Conservation (phyloP, 2,888 invertebrate species). For the Parnassius smintheus region DNA sequence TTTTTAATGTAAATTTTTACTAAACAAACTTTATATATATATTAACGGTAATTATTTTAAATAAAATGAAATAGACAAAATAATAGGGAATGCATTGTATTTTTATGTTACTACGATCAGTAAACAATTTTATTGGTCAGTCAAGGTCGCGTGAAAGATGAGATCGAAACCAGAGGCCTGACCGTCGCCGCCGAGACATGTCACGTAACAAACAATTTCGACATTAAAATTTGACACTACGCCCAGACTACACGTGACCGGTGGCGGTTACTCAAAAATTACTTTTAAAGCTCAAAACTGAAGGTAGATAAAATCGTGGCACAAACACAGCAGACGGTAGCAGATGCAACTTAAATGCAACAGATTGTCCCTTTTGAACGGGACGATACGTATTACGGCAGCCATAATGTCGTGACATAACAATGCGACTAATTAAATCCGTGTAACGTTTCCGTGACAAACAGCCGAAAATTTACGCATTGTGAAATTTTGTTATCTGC, state of each 20-base stretch:
- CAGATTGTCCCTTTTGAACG: constrained; percentile 49
- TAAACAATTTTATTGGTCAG: constrained; percentile 44
- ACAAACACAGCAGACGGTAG: constrained; percentile 38
- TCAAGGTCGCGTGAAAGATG: constrained; percentile 64
- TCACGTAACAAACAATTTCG: constrained; percentile 63
- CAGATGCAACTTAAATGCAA: constrained; percentile 59
- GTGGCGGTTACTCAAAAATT: constrained; percentile 42
- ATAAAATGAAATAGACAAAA: not conserved
- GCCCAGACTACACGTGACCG: constrained; percentile 48
- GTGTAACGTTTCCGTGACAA: constrained; percentile 48
- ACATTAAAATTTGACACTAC: constrained; percentile 74
- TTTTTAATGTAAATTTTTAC: too few species aligned
- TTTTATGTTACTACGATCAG: constrained; percentile 27
- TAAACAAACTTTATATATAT: too few species aligned
- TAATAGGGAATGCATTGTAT: constrained; percentile 9
- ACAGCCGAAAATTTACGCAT: constrained; percentile 46
- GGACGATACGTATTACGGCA: constrained; percentile 37
- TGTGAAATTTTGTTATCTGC: constrained; percentile 44
- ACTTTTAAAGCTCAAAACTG: constrained; percentile 37
- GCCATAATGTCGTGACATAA: constrained; percentile 52
- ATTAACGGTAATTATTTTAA: too few species aligned
- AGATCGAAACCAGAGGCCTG: constrained; percentile 56
- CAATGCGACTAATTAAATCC: constrained; percentile 71
- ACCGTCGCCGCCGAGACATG: constrained; percentile 46
- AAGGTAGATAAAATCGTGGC: constrained; percentile 49